These are phyloP conservation scores for Mastigias papua DNA, from an alignment of 30 jellyfish, hydroid and myxozoan genomes.

Conservation along the genomic window DNA sequence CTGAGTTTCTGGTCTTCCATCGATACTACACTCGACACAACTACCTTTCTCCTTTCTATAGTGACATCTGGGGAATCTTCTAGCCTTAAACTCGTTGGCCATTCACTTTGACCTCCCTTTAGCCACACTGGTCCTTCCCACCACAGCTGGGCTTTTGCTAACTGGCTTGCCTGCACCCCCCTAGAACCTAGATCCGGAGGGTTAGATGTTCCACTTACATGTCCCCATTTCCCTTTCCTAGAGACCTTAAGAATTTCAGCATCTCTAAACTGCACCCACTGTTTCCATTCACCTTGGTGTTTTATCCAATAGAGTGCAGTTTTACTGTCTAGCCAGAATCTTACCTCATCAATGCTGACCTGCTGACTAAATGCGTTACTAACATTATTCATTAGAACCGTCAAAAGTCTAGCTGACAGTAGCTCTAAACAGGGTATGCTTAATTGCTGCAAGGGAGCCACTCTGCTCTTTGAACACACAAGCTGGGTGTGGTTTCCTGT, in stretches of 20 bases:
- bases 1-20: no score
- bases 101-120: no score
- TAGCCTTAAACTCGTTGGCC: no score
- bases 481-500: neutral
- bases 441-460: neutral
- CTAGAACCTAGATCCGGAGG: conserved; percentile 36
- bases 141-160: neutral
- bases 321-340: conserved; percentile 27
- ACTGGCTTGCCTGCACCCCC: conserved; percentile 7
- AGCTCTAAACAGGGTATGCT: neutral
- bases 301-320: conserved; percentile 12
- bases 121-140: no score
- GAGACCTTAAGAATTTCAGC: neutral
- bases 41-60: no score
- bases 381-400: conserved; percentile 6
- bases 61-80: no score
- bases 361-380: neutral
- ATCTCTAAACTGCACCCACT: conserved; percentile 2
- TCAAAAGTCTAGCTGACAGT: neutral
- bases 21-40: no score
- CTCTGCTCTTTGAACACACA: neutral
- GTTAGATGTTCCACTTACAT: conserved; percentile 14
- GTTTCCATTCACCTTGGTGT: conserved; percentile 12
- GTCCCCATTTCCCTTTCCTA: conserved; percentile 14
- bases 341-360: neutral